These are phyloP conservation scores for Heliothis peltigera DNA, from an alignment of 2,888 invertebrate species.

Conservation along the genomic window DNA sequence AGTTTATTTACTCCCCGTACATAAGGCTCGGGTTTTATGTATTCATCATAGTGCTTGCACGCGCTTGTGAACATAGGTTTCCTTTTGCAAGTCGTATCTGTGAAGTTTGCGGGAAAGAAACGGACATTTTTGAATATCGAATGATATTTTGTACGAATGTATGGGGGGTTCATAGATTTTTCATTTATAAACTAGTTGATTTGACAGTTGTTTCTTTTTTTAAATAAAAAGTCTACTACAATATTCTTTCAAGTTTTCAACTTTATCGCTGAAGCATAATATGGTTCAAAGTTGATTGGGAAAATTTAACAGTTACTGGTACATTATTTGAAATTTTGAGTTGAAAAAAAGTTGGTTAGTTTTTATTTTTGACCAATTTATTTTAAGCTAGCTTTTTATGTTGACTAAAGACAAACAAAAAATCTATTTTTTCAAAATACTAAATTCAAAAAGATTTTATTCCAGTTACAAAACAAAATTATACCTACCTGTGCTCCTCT, in stretches of 20 bases:
- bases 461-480: background rate
- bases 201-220: background rate
- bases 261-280: too few relatives aligned
- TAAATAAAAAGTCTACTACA: too few relatives aligned
- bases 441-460: too few relatives aligned
- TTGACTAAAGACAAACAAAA: too few relatives aligned
- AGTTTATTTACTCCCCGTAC: background rate
- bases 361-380: too few relatives aligned
- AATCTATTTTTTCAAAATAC: too few relatives aligned
- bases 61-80: slow-evolving; percentile 10
- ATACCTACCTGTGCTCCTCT: background rate
- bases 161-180: background rate
- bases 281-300: too few relatives aligned
- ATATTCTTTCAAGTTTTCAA: too few relatives aligned
- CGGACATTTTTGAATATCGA: background rate
- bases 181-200: background rate
- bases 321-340: too few relatives aligned
- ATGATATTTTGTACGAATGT: background rate
- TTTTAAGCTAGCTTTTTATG: too few relatives aligned
- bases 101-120: slow-evolving; percentile 6
- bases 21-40: slow-evolving; percentile 18
- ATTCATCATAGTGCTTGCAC: slow-evolving; percentile 13
- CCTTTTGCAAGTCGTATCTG: slow-evolving; percentile 15
- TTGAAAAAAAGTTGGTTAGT: too few relatives aligned
- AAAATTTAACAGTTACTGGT: too few relatives aligned